phyloP scores from a whole-genome alignment of 2,888 invertebrate genomes.

The Eustalomyia histrio region DNA sequence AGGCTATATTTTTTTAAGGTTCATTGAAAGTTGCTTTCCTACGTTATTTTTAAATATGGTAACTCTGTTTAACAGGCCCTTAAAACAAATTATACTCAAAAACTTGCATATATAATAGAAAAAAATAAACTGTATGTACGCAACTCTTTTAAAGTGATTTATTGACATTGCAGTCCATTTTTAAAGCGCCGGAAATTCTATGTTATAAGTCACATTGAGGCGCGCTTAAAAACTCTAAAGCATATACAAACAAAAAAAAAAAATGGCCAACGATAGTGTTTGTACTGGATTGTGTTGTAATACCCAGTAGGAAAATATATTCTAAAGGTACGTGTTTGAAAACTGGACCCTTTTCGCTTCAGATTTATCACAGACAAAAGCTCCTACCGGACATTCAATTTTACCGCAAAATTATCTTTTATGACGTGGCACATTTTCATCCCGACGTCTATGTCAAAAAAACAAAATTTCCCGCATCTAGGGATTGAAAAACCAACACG shows the following conservation, averaged over 20 bases:
- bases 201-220: slow-evolving; percentile 62
- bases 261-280: slow-evolving; percentile 15
- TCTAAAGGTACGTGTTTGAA: no score
- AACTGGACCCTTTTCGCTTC: no score
- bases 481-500: no score
- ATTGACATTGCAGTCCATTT: slow-evolving; percentile 68
- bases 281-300: neutral
- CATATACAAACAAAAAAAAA: neutral
- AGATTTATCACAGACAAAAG: no score
- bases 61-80: neutral
- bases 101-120: slow-evolving; percentile 6
- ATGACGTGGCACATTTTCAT: no score
- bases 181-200: slow-evolving; percentile 68
- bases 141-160: slow-evolving; percentile 71
- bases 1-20: no score
- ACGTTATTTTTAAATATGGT: neutral
- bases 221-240: slow-evolving; percentile 45
- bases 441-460: no score
- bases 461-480: no score
- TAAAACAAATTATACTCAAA: neutral
- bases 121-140: slow-evolving; percentile 27
- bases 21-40: no score
- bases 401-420: no score
- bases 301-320: slow-evolving; percentile 8
- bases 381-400: no score